A percentile compares a stretch with the other conserved stretches of the same genome.
phyloP scores from a whole-genome alignment of 2,113 vertebrate genomes.

The Anguilla rostrata region DNA sequence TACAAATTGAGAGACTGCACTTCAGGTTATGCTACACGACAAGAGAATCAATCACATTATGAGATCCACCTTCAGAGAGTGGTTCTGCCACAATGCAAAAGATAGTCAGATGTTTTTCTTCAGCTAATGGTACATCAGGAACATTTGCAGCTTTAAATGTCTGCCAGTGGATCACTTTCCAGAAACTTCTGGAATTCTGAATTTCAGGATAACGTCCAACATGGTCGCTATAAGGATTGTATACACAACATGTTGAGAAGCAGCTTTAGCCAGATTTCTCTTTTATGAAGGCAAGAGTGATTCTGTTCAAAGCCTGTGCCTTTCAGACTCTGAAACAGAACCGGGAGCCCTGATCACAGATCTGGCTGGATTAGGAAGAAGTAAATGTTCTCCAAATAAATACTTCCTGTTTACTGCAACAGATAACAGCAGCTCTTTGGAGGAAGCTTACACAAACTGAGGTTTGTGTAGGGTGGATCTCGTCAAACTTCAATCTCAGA shows the following conservation, averaged over 20 bases:
- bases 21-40: too few species aligned
- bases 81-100: too few species aligned
- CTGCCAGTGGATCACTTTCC: too few species aligned
- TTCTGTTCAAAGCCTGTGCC: not conserved
- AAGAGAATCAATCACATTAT: too few species aligned
- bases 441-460: conserved; percentile 7
- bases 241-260: not conserved
- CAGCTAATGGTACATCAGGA: too few species aligned
- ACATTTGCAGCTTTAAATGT: too few species aligned
- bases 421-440: conserved; percentile 40
- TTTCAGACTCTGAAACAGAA: not conserved
- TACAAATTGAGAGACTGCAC: not conserved
- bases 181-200: too few species aligned
- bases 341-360: not conserved
- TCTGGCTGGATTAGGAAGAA: not conserved
- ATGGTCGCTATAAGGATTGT: too few species aligned
- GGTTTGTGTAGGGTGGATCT: conserved; percentile 45
- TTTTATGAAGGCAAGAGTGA: not conserved
- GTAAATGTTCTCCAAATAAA: conserved; percentile 20
- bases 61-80: too few species aligned
- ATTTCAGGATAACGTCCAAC: too few species aligned
- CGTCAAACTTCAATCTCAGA: conserved; percentile 38
- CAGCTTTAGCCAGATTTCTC: not conserved
- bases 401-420: conserved; percentile 59
- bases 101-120: not conserved